phyloP scores from a whole-genome alignment of 2,113 vertebrate genomes.

The Psittacara wagleri region DNA sequence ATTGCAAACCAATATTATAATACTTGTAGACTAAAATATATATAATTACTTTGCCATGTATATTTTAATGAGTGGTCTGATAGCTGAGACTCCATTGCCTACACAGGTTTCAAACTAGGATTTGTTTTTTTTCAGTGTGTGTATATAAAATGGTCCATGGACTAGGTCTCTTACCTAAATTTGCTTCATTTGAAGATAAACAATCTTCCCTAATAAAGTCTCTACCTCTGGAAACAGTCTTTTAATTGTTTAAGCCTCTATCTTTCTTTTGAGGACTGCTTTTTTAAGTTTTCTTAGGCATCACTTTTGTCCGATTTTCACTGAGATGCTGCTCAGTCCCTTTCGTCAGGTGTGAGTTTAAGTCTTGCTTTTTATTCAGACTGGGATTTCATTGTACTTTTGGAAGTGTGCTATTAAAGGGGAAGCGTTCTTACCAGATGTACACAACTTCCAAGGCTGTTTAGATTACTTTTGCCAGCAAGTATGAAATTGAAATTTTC shows the following conservation, averaged over 20 bases:
- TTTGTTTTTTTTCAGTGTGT: neutral
- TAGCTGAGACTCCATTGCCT: neutral
- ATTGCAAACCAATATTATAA: neutral
- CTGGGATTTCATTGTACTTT: neutral
- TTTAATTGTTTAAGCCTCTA: neutral
- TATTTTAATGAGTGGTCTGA: neutral
- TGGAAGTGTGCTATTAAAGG: neutral
- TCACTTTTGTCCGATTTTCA: no score
- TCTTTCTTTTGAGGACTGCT: neutral
- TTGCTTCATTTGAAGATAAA: neutral
- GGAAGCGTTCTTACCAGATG: neutral
- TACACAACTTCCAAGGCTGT: neutral
- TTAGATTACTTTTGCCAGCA: neutral
- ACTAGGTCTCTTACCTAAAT: neutral
- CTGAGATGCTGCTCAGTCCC: neutral
- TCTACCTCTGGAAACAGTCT: neutral
- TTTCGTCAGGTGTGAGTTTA: neutral
- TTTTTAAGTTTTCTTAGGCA: neutral
- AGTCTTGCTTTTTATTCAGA: neutral
- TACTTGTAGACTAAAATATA: neutral
- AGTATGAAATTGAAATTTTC: neutral
- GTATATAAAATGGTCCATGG: neutral
- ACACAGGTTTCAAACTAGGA: neutral
- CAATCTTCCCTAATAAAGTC: neutral
- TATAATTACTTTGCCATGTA: rapidly evolving